Conservation (phyloP, 2,888 invertebrate species). For the Mythimna ferrago region DNA sequence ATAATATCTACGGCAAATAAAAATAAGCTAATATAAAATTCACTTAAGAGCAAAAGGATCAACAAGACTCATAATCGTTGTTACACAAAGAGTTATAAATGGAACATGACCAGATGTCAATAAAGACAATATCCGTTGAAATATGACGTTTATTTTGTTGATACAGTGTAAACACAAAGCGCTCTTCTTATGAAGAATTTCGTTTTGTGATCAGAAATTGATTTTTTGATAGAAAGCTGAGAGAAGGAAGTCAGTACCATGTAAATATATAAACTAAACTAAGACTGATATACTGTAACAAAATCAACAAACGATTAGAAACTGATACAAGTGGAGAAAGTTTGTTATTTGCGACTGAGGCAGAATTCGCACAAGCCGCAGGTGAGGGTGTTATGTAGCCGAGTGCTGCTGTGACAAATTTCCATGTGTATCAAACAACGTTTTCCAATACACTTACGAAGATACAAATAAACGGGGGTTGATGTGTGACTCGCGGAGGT, state of each 20-base stretch:
- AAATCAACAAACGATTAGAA: too few relatives aligned
- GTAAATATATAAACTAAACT: conserved; percentile 1
- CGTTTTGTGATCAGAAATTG: conserved; percentile 14
- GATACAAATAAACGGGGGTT: too few relatives aligned
- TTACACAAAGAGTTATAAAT: conserved; percentile 30
- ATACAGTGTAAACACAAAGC: conserved; percentile 23
- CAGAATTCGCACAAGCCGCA: too few relatives aligned
- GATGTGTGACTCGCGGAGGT: too few relatives aligned
- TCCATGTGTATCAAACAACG: too few relatives aligned
- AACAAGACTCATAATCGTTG: conserved; percentile 4
- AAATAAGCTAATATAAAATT: background rate
- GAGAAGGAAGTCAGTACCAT: conserved; percentile 3
- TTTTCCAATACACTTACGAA: too few relatives aligned
- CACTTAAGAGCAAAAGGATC: background rate
- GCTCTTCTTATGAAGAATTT: conserved; percentile 20
- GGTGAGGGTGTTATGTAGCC: too few relatives aligned
- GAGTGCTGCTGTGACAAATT: too few relatives aligned
- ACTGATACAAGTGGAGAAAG: background rate
- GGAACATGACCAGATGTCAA: conserved; percentile 21
- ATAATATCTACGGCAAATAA: background rate
- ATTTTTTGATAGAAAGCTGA: background rate
- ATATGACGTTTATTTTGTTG: conserved; percentile 36
- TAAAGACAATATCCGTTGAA: conserved; percentile 41
- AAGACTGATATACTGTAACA: too few relatives aligned
- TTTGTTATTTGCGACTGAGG: too few relatives aligned